Base-by-base conservation (phyloP, 2,113 vertebrate genomes). In the Dryoscopus gambensis region DNA sequence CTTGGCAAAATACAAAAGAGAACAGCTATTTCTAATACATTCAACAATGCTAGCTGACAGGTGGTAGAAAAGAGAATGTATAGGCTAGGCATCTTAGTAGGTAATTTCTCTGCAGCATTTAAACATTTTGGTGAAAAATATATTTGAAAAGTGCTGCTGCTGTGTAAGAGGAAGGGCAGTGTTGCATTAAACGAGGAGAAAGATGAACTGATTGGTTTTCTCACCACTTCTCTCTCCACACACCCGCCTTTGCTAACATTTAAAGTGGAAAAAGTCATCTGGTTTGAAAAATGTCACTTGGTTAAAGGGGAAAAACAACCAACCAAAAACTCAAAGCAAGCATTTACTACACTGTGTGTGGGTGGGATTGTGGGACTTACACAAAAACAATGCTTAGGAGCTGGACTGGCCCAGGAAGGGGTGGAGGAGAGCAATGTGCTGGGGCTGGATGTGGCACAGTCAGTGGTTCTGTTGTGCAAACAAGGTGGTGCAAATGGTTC, bases 211-310 rank as follows among this genome's bases (percentile, higher is more conserved):
- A 88, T 95, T 60, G 53, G 35, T 56, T 84, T 92, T 13, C 46
- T 89, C 50, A 64, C 65, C 42, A 2, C 75, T 79, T 46, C 35
- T 59, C 2, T 46, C 14, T 44, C 40, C 15, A 30, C 79, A 47
- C 47, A 25, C 28, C 25, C 19, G 16, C 30, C 25, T 33, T 91
- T 55, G 49, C 67, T 94, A 95, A 93, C 90, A 83, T 90, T 94
- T 93, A 37, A 85, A 76, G 55, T 93, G 76, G 86, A 90, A 93
- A 92, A 95, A 91, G 64, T 91, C 6, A 55, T n/a, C 68, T 78
- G 33, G 17, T 42, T 87, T 95, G 80, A 90, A 91, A 95, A 91
- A 83, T 86, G 71, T 86, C 63, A 90, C 25, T 84, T 70, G 63
- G n/a, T 65, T 69, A 53, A 86, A 83, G 42, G 52, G 65, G 63